These are phyloP conservation scores for Rhabdomys dilectus DNA, from an alignment of 2,113 vertebrate species.

Conservation along the genomic window DNA sequence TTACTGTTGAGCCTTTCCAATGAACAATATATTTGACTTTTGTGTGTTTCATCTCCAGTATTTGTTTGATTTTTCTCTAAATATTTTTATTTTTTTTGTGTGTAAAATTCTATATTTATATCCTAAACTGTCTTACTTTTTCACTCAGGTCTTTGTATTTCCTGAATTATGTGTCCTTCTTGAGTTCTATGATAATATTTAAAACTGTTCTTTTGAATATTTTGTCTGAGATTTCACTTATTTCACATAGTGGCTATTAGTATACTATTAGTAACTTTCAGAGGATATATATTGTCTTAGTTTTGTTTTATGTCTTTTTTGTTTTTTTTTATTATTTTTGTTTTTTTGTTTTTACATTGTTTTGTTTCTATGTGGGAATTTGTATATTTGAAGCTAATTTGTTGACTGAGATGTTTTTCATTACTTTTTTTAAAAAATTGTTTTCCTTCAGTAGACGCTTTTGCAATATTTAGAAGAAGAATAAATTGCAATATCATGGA, in stretches of 20 bases:
- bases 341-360: background rate
- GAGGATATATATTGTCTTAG: background rate
- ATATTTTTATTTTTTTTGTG: background rate
- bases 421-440: background rate
- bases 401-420: background rate
- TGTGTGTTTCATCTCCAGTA: background rate
- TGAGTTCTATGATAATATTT: background rate
- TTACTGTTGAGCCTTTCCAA: background rate
- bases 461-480: background rate
- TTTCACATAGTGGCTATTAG: background rate
- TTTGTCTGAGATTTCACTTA: background rate
- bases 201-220: background rate
- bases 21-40: background rate
- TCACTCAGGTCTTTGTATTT: background rate
- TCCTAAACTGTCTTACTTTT: background rate
- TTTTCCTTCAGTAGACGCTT: background rate
- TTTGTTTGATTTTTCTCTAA: background rate
- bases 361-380: background rate
- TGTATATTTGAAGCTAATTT: background rate
- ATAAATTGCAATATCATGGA: background rate
- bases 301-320: background rate
- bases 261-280: background rate
- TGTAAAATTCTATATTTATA: background rate
- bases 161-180: background rate
- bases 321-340: background rate